Conservation (phyloP, 2,113 vertebrate species). For the Vidua chalybeata region DNA sequence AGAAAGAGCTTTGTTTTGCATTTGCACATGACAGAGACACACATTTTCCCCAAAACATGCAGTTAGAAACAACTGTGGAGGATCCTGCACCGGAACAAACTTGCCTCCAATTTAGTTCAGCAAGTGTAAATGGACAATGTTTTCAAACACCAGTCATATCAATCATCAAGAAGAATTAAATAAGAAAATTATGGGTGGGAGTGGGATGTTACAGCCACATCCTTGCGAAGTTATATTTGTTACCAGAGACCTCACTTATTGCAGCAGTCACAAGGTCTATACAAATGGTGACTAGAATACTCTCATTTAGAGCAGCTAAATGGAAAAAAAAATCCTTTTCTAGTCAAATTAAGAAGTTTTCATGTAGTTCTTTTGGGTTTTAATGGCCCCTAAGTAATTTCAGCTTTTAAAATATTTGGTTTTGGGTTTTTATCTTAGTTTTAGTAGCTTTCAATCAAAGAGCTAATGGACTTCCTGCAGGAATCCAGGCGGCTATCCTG, state of each 20-base stretch:
- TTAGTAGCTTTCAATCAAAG: not conserved
- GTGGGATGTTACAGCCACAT: fast-evolving
- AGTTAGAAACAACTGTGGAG: not conserved
- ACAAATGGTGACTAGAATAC: not conserved
- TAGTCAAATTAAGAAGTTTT: not conserved
- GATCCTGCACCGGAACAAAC: not conserved
- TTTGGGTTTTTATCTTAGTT: not conserved
- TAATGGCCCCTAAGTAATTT: not conserved
- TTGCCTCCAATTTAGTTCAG: not conserved
- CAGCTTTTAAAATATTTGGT: not conserved
- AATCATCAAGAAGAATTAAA: not conserved
- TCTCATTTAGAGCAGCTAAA: not conserved
- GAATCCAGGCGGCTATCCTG: not conserved
- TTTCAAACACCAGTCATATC: not conserved
- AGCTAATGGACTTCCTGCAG: not conserved
- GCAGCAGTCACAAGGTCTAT: not conserved
- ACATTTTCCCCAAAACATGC: not conserved
- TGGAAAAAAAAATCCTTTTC: not conserved
- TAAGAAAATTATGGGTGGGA: not conserved
- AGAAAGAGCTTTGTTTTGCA: not conserved
- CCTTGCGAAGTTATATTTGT: not conserved
- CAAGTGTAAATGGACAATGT: not conserved
- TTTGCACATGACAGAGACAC: not conserved
- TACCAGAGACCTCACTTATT: not conserved
- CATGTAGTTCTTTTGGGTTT: not conserved